phyloP scores from a whole-genome alignment of 1,140 invertebrate species.

The Bombus sibiricus region DNA sequence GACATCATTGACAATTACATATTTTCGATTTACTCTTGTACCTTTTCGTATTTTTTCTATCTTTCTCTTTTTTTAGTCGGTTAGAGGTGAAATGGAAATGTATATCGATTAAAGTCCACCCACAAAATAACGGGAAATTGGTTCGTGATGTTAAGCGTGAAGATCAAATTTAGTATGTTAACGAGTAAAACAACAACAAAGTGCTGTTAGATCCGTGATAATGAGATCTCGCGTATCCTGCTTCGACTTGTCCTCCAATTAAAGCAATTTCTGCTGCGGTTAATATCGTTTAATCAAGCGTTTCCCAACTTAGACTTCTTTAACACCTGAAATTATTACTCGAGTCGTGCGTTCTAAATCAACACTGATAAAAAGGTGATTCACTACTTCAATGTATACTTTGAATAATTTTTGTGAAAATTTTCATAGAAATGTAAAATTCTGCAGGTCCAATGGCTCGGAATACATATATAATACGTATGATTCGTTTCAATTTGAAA shows the following conservation, averaged over 20 bases:
- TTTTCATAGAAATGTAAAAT: neutral
- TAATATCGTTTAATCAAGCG: conserved; percentile 36
- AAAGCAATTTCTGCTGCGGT: conserved; percentile 9
- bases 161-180: conserved; percentile 29
- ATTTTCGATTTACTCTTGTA: neutral
- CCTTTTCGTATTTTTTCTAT: conserved; percentile 26
- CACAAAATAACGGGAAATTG: conserved; percentile 59
- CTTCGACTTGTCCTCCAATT: neutral
- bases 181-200: neutral
- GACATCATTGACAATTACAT: conserved; percentile 4
- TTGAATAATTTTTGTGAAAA: too few species aligned
- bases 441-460: neutral
- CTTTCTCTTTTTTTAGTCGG: conserved; percentile 43
- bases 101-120: conserved; percentile 81
- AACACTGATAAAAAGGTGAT: too few species aligned
- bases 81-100: conserved; percentile 56
- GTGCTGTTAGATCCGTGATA: neutral
- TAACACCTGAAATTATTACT: neutral
- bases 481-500: neutral
- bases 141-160: conserved; percentile 30
- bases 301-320: neutral
- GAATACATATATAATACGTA: neutral
- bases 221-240: neutral
- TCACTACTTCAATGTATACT: too few species aligned
- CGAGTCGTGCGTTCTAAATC: too few species aligned